Conservation (phyloP, 2,113 vertebrate genomes). For the Heteronetta atricapilla region DNA sequence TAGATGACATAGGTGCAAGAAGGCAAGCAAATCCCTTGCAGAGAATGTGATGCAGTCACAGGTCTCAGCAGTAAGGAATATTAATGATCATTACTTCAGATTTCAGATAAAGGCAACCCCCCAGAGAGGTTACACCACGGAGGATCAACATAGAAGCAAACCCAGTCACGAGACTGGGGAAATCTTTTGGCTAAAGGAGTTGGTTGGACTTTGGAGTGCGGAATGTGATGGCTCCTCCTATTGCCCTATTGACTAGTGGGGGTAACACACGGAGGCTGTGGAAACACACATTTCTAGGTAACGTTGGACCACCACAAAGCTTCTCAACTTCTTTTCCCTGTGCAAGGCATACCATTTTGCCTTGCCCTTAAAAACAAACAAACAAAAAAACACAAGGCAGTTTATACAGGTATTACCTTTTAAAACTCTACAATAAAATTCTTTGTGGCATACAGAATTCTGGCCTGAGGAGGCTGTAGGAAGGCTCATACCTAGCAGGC, state of each 20-base stretch:
- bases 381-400: neutral
- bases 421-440: neutral
- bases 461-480: neutral
- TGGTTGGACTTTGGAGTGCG: neutral
- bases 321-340: neutral
- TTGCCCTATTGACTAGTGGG: neutral
- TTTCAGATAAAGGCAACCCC: neutral
- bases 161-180: fast-evolving
- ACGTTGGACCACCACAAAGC: neutral
- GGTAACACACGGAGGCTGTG: fast-evolving
- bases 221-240: neutral
- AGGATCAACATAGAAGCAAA: neutral
- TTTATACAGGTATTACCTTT: neutral
- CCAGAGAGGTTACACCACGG: neutral
- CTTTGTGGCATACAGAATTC: neutral
- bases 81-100: neutral
- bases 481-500: neutral
- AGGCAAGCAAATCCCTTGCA: neutral
- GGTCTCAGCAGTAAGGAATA: neutral
- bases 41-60: neutral
- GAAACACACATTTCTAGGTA: neutral
- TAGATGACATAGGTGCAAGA: neutral
- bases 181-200: neutral
- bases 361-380: neutral
- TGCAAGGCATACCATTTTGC: neutral